Evolutionary conservation across 2,113 vertebrate species (phyloP).

Genomic region (Laticauda colubrina): DNA sequence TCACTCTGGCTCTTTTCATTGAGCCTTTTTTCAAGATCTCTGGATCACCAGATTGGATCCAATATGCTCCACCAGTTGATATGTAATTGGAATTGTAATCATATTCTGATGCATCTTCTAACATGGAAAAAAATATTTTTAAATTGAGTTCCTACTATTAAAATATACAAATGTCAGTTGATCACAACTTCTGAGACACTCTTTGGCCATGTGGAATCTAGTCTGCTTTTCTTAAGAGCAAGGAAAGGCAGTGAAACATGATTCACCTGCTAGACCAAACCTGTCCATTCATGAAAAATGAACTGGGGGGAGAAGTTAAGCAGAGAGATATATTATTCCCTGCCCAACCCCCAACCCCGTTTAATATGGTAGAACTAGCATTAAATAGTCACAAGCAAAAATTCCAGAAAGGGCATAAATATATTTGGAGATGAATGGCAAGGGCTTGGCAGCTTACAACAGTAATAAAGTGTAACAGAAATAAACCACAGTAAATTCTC

Average conservation of each 20-base stretch:
- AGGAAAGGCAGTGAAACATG: not conserved
- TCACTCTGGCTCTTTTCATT: not conserved
- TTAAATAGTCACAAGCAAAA: not conserved
- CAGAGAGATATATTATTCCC: not conserved
- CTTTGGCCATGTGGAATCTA: not conserved
- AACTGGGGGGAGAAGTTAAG: not conserved
- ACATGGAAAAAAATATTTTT: not conserved
- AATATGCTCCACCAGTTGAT: not conserved
- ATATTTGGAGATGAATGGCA: not conserved
- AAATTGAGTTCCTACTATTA: not conserved
- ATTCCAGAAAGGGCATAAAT: not conserved
- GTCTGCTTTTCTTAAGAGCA: not conserved
- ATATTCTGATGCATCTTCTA: not conserved
- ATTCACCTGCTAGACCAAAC: not conserved
- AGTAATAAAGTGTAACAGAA: not conserved
- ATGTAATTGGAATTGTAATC: not conserved
- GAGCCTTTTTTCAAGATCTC: not conserved
- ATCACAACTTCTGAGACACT: not conserved
- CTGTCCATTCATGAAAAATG: not conserved
- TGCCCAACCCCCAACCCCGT: not conserved
- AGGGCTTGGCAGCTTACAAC: not conserved
- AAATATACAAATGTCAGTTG: not conserved
- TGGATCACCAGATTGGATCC: not conserved
- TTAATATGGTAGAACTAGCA: not conserved
- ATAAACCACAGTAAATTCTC: not conserved